These are phyloP conservation scores for Tenualosa thibaudeaui DNA, from an alignment of 2,797 vertebrate genomes.

Conservation along the genomic window DNA sequence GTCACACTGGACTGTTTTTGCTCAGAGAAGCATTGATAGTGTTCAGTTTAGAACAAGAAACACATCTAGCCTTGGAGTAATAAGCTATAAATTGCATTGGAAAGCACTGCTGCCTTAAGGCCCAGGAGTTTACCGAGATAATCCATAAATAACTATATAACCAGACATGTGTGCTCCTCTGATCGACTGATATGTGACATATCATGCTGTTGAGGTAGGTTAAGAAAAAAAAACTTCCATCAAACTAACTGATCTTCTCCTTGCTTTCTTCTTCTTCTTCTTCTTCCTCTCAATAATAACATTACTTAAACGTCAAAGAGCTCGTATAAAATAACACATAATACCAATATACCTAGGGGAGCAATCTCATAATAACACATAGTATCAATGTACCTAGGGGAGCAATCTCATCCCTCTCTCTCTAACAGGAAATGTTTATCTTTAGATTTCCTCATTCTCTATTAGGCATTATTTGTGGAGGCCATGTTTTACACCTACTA, in stretches of 20 bases:
- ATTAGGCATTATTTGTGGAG: not conserved
- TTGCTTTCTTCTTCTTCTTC: too few relatives aligned
- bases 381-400: too few relatives aligned
- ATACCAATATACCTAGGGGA: too few relatives aligned
- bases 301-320: not conserved
- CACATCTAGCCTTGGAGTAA: not conserved
- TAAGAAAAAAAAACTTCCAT: not conserved
- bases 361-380: too few relatives aligned
- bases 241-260: not conserved
- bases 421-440: not conserved
- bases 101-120: not conserved
- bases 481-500: not conserved
- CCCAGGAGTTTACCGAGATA: not conserved
- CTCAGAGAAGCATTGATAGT: not conserved
- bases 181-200: not conserved
- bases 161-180: not conserved
- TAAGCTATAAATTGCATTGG: constrained; percentile 14
- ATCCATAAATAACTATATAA: not conserved
- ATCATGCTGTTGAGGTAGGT: not conserved
- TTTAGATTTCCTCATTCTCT: not conserved
- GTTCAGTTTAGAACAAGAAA: not conserved
- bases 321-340: not conserved
- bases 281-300: not conserved
- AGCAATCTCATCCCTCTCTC: too few relatives aligned
- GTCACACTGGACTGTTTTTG: not conserved